These are phyloP conservation scores for Nothocercus nigrocapillus DNA, from an alignment of 2,113 vertebrate genomes.

Conservation along the genomic window DNA sequence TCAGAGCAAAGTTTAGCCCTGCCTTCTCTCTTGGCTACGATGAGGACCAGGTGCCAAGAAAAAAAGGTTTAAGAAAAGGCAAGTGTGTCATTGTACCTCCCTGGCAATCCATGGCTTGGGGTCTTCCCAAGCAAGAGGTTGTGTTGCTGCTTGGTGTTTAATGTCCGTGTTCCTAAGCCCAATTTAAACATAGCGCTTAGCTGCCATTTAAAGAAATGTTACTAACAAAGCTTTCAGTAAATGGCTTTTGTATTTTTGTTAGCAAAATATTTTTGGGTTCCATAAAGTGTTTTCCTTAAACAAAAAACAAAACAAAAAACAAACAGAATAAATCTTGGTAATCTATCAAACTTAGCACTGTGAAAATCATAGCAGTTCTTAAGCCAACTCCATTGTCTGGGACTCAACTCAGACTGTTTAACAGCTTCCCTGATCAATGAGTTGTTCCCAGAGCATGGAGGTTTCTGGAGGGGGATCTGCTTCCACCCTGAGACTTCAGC, in stretches of 20 bases:
- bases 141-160: background rate
- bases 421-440: background rate
- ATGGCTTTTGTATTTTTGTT: constrained; percentile 53
- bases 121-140: background rate
- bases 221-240: constrained; percentile 43
- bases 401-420: background rate
- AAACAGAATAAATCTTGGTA: constrained; percentile 57
- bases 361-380: constrained; percentile 47
- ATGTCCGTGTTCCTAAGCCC: background rate
- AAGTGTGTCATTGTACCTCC: background rate
- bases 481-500: background rate
- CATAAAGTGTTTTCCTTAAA: constrained; percentile 53
- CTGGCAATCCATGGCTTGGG: background rate
- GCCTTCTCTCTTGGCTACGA: accelerated
- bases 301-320: constrained; percentile 31
- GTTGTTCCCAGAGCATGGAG: background rate
- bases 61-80: background rate
- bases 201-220: background rate
- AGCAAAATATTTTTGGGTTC: constrained; percentile 66
- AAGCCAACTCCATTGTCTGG: constrained; percentile 36
- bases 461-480: background rate
- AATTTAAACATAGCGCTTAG: constrained; percentile 24
- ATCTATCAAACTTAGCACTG: constrained; percentile 46
- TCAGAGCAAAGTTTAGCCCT: background rate
- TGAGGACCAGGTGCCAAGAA: background rate